Conservation (phyloP, 1,140 invertebrate genomes). For the Aradophagus sp. region DNA sequence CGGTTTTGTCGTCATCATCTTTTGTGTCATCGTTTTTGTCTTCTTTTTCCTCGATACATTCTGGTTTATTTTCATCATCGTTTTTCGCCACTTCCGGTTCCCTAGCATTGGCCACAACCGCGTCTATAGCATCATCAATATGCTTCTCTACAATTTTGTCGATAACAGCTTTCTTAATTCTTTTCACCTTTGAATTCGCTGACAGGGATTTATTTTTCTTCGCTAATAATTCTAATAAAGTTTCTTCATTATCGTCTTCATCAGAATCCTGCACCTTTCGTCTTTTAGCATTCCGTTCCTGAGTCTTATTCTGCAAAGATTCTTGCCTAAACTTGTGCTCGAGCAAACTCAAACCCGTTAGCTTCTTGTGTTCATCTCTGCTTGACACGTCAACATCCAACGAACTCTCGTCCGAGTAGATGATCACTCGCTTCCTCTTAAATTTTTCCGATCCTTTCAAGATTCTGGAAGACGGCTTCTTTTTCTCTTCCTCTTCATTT, state of each 20-base stretch:
- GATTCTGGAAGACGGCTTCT: slow-evolving; percentile 12
- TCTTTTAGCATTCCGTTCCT: slow-evolving; percentile 45
- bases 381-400: slow-evolving; percentile 52
- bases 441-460: slow-evolving; percentile 3
- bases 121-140: slow-evolving; percentile 58
- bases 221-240: too few relatives aligned
- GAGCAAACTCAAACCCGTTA: slow-evolving; percentile 59
- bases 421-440: slow-evolving; percentile 31
- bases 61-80: too few relatives aligned
- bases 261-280: slow-evolving; percentile 12
- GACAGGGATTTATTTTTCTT: slow-evolving; percentile 7
- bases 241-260: slow-evolving; percentile 8
- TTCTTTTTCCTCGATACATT: too few relatives aligned
- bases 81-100: too few relatives aligned
- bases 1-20: slow-evolving; percentile 1
- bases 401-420: slow-evolving; percentile 69
- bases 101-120: too few relatives aligned
- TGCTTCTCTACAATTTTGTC: slow-evolving; percentile 45
- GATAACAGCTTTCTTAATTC: slow-evolving; percentile 27
- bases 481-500: slow-evolving; percentile 26
- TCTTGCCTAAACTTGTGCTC: slow-evolving; percentile 64
- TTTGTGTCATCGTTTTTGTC: background rate
- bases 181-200: slow-evolving; percentile 23
- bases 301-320: slow-evolving; percentile 16
- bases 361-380: slow-evolving; percentile 51